Evolutionary conservation across 2,113 vertebrate genomes (phyloP), one percentile per base, ranked within the genome.

Genomic region (Brachyistius frenatus): DNA sequence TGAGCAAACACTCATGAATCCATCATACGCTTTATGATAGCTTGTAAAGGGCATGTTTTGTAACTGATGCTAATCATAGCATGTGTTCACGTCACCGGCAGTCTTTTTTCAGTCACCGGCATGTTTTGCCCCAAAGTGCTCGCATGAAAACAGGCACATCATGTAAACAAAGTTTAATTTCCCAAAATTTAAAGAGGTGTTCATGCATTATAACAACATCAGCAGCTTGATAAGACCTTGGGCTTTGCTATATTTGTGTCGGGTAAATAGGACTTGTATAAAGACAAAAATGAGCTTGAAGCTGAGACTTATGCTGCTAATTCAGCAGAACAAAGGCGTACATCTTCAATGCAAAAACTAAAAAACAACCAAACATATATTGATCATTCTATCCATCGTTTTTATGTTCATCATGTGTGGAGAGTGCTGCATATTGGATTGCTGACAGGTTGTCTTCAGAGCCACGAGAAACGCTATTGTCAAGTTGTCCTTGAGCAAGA

Each of bases 191-290:
- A 58, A 53, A 39, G 49, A 84, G 67, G 70, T 71, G 55, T 57
- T 84, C 60, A 57, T 82, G 77, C 83, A 67, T 86, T 36, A 69
- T 78, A 76, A 80, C 75, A 70, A 36, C 77, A 89, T 68, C 10
- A 85, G 50, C 46, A 68, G 41, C 66, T 64, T 78, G 47, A 65
- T 74, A 61, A 46, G 71, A 80, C 86, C 83, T 70, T 36, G 7
- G 68, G 86, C 73, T 60, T 63, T 79, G 30, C 58, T 62, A 67
- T 54, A 70, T 73, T 69, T 78, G 39, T 71, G 73, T 57, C 31
- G 52, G 36, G 30, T 67, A 76, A 83, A 70, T 55, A 14, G 5
- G 16, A 49, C 35, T 32, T 30, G 5, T 16, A 33, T 67, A 53
- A 81, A 68, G 57, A 71, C 14, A 44, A 1, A 32, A 33, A 64